Base-by-base conservation (phyloP, 37 sponge, comb jelly and placozoan genomes). In the Petrosia ficiformis region DNA sequence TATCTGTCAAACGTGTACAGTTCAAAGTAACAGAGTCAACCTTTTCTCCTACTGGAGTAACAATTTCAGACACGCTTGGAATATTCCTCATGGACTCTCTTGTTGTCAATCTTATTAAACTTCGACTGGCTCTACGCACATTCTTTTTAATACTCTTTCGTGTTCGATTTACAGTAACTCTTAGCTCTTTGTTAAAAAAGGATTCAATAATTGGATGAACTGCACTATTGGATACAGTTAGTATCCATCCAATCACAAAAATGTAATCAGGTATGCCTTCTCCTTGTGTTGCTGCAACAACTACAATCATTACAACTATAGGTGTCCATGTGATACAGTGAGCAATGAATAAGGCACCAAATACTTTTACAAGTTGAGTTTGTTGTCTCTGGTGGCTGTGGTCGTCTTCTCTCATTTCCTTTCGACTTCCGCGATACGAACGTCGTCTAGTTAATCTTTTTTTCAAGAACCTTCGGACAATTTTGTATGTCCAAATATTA, bases 121-220 rank as follows among this genome's bases (percentile, higher is more conserved):
- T 61, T 26, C 63, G 63, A 61, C 63, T 61, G 26, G 63, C 63
- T 5, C 28, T 5, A 26, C 63, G 63, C 14, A 48, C 54, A 19
- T 48, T 8, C 54, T 48, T 8, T 1, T 42, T 28, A 1, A 86
- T 67, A 0, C 40, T 24, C 11, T 42, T 82, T 16, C 48, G 63
- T 30, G 76, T 79, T 24, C 74, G 39, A 2, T 30, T 31, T 5
- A 91, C 74, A 22, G 65, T 52, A 28, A 58, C 41, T 4, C 91
- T 67, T 37, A 91, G 64, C 36, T 91, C 91, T 43, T 77, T 86
- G 39, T 86, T 83, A 67, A 91, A 91, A 60, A 85, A 91, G 29
- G 87, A 75, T 59, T 91, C 87, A 14, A 91, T 57, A 42, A 91
- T 85, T 2, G 91, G 91, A 33, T 91, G 91, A 19, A 78, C 14